A percentile compares a stretch with the other conserved stretches of the same genome.
These are phyloP conservation scores for Electrophaes corylata DNA, from an alignment of 2,888 invertebrate species.

Conservation along the genomic window DNA sequence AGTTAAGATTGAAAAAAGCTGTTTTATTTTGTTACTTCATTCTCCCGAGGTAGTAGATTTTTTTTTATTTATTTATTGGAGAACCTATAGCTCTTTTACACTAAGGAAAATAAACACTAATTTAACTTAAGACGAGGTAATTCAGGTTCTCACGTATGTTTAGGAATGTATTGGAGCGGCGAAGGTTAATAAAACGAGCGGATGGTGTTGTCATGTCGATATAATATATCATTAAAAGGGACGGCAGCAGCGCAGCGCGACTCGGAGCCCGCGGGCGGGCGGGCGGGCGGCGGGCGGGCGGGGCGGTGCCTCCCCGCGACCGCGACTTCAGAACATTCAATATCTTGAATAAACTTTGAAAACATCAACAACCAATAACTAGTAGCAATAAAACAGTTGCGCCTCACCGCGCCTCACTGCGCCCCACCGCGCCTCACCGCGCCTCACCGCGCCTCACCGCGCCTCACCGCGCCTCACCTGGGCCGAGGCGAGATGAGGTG, in stretches of 20 bases:
- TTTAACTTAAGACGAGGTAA: no score
- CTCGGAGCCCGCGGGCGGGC: constrained; percentile 30
- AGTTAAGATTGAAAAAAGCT: constrained; percentile 61
- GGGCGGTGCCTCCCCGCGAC: no score
- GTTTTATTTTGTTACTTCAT: constrained; percentile 47
- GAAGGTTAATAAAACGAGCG: constrained; percentile 17
- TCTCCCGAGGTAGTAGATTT: background rate
- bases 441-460: no score
- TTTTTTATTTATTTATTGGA: no score
- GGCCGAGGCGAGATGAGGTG: no score
- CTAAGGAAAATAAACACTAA: no score
- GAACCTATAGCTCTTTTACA: no score
- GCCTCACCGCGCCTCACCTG: background rate
- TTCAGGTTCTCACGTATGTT: no score
- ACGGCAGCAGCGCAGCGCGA: constrained; percentile 40
- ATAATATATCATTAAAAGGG: constrained; percentile 59
- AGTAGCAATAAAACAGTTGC: no score
- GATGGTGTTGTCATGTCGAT: constrained; percentile 50
- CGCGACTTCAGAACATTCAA: constrained; percentile 34
- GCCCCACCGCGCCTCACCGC: no score
- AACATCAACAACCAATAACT: constrained; percentile 65
- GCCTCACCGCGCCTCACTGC: no score
- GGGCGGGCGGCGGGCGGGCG: no score
- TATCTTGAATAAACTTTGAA: constrained; percentile 65
- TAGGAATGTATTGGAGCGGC: background rate